phyloP scores from a whole-genome alignment of 2,113 vertebrate genomes.

The Psilopogon haemacephalus region DNA sequence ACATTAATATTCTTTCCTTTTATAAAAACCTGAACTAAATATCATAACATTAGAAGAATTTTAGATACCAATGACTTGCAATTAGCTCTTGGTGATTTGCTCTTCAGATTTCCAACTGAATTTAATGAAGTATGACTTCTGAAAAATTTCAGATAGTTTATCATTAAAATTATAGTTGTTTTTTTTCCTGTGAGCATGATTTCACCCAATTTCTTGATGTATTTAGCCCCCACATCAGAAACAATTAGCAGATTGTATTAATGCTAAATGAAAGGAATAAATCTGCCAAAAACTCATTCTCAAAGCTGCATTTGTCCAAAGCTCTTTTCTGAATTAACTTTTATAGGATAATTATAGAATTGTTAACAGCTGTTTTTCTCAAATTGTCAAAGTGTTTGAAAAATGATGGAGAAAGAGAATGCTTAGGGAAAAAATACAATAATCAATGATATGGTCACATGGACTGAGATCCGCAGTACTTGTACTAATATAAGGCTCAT shows the following conservation, averaged over 20 bases:
- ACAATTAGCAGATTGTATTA: slow-evolving; percentile 59
- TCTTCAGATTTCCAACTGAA: slow-evolving; percentile 67
- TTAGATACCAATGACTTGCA: slow-evolving; percentile 63
- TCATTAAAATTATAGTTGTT: slow-evolving; percentile 63
- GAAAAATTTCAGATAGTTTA: slow-evolving; percentile 51
- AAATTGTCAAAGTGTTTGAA: slow-evolving; percentile 39
- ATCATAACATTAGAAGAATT: slow-evolving; percentile 50
- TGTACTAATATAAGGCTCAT: slow-evolving; percentile 47
- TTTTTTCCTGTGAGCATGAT: slow-evolving; percentile 25
- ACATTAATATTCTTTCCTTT: slow-evolving; percentile 52
- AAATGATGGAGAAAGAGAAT: slow-evolving; percentile 12
- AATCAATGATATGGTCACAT: slow-evolving; percentile 11
- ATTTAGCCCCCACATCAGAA: slow-evolving; percentile 55
- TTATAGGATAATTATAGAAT: slow-evolving; percentile 21
- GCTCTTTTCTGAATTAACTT: slow-evolving; percentile 38
- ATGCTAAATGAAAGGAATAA: slow-evolving; percentile 20
- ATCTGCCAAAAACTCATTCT: slow-evolving; percentile 35
- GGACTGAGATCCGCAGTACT: slow-evolving; percentile 17
- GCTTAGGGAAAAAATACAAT: not conserved
- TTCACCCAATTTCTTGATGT: slow-evolving; percentile 44
- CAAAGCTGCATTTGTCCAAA: slow-evolving; percentile 41
- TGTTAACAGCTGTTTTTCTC: slow-evolving; percentile 39
- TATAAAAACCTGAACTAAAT: slow-evolving; percentile 59
- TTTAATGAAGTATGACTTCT: slow-evolving; percentile 69
- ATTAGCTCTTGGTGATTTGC: slow-evolving; percentile 65